Conservation (phyloP, 2,113 vertebrate genomes). For the Nematolebias whitei region DNA sequence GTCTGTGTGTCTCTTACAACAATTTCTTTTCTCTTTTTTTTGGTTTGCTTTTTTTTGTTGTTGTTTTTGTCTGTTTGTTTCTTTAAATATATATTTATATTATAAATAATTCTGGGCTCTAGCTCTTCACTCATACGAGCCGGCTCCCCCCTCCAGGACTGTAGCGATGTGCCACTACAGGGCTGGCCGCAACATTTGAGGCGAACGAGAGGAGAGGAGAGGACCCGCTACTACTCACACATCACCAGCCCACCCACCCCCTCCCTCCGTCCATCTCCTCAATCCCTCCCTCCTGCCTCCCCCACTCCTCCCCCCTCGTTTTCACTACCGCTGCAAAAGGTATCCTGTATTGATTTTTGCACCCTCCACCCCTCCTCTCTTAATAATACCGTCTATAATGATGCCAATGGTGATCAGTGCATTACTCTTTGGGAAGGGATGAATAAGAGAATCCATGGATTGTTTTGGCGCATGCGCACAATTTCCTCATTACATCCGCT, state of each 20-base stretch:
- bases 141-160: slow-evolving; percentile 81
- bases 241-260: slow-evolving; percentile 70
- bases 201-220: slow-evolving; percentile 79
- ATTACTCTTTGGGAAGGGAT: slow-evolving; percentile 58
- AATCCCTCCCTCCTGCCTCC: neutral
- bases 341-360: slow-evolving; percentile 81
- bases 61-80: slow-evolving; percentile 47
- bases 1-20: slow-evolving; percentile 76
- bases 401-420: slow-evolving; percentile 75
- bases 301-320: slow-evolving; percentile 67
- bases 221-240: slow-evolving; percentile 83
- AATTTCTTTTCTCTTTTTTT: neutral
- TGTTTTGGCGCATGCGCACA: slow-evolving; percentile 40
- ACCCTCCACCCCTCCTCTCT: slow-evolving; percentile 49
- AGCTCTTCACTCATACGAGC: slow-evolving; percentile 79
- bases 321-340: slow-evolving; percentile 81
- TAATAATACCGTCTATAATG: slow-evolving; percentile 78
- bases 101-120: slow-evolving; percentile 49
- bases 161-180: slow-evolving; percentile 81
- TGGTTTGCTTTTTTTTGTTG: neutral
- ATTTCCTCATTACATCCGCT: slow-evolving; percentile 51
- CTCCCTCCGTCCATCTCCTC: neutral
- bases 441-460: slow-evolving; percentile 55
- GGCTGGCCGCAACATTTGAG: slow-evolving; percentile 82
- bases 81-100: slow-evolving; percentile 27